phyloP scores from a whole-genome alignment of 2,888 invertebrate genomes.

The Frankliniella intonsa region DNA sequence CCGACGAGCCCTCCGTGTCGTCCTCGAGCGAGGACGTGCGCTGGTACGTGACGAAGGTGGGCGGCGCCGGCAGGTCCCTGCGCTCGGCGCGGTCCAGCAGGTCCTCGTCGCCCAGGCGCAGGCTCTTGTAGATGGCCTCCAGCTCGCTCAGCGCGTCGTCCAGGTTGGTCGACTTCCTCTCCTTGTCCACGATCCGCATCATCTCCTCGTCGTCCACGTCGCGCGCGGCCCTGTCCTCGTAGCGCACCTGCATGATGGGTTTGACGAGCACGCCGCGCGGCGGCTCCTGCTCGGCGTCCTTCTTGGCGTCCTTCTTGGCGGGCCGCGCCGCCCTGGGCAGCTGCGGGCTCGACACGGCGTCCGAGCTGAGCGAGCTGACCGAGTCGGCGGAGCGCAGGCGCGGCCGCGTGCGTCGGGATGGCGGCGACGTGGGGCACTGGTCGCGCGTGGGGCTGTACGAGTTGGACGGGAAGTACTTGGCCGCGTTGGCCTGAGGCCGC shows the following conservation, averaged over 20 bases:
- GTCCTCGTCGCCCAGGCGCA: conserved; percentile 79
- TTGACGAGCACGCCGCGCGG: conserved; percentile 29
- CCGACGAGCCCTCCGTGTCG: conserved; percentile 38
- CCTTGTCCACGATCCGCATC: conserved; percentile 32
- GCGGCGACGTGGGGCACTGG: not conserved
- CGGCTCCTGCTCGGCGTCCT: conserved; percentile 17
- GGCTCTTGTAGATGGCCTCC: conserved; percentile 85
- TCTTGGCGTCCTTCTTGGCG: conserved; percentile 28
- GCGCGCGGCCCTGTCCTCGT: conserved; percentile 30
- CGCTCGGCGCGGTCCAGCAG: conserved; percentile 58
- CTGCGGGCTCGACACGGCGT: conserved; percentile 26
- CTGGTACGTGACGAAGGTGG: conserved; percentile 41
- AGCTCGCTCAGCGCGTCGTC: conserved; percentile 85
- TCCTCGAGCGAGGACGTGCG: conserved; percentile 35
- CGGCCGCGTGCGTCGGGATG: not conserved
- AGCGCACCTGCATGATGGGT: conserved; percentile 32
- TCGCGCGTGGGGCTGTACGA: conserved; percentile 4
- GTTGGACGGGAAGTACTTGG: conserved; percentile 11
- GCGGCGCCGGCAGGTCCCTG: conserved; percentile 53
- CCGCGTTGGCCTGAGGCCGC: not conserved
- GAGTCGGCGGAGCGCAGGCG: conserved; percentile 27
- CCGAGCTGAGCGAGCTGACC: conserved; percentile 29
- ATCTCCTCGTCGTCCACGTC: conserved; percentile 16
- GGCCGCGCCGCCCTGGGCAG: not conserved
- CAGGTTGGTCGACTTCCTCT: conserved; percentile 65